phyloP scores from a whole-genome alignment of 2,888 invertebrate genomes.

The Luperina testacea region DNA sequence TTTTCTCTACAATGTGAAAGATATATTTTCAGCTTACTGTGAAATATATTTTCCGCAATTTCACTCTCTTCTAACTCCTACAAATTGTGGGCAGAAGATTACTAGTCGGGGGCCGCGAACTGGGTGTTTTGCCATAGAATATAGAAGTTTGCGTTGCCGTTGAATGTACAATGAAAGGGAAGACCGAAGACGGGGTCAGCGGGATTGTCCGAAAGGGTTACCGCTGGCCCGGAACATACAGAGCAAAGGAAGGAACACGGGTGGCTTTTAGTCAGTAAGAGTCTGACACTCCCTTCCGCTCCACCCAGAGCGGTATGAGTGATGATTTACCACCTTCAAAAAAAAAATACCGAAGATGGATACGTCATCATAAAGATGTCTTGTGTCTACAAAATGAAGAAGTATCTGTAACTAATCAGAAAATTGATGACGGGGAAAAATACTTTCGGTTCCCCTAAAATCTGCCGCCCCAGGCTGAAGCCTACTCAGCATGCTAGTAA shows the following conservation, averaged over 20 bases:
- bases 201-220: too few relatives aligned
- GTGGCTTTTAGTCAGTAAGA: too few relatives aligned
- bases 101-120: not conserved
- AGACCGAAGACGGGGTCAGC: too few relatives aligned
- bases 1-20: not conserved
- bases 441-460: not conserved
- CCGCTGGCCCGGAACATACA: too few relatives aligned
- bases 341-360: not conserved
- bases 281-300: too few relatives aligned
- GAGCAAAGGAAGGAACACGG: too few relatives aligned
- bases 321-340: too few relatives aligned
- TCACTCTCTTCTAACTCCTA: not conserved
- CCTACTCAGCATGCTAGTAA: not conserved
- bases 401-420: not conserved
- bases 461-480: not conserved
- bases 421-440: not conserved
- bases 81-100: not conserved
- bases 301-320: too few relatives aligned
- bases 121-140: not conserved
- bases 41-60: not conserved
- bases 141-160: too few relatives aligned
- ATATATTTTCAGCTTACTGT: not conserved
- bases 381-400: not conserved
- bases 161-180: too few relatives aligned
- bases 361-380: not conserved